These are phyloP conservation scores for Caenorhabditis sp. DNA, from an alignment of 2,888 invertebrate species.

Conservation along the genomic window DNA sequence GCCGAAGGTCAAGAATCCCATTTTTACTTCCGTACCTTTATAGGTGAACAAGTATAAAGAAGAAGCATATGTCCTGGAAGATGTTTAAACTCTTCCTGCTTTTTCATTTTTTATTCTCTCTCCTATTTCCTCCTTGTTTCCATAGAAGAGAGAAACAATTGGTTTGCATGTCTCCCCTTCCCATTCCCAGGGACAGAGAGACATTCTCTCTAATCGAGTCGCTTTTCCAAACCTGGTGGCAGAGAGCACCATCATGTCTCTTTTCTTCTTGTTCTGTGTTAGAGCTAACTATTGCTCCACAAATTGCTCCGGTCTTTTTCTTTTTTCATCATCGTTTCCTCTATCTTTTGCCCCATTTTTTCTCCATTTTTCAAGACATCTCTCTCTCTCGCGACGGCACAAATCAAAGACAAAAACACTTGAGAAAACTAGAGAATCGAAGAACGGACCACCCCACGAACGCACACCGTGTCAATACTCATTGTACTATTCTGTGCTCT, in stretches of 20 bases:
- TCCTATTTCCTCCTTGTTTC: constrained; percentile 45
- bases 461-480: constrained; percentile 25
- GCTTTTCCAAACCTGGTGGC: constrained; percentile 63
- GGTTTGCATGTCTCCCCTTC: constrained; percentile 53
- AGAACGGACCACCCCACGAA: constrained; percentile 7
- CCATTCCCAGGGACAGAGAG: constrained; percentile 34
- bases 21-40: constrained; percentile 18
- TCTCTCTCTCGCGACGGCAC: constrained; percentile 48
- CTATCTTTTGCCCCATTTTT: constrained; percentile 37
- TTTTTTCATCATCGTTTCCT: constrained; percentile 44
- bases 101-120: constrained; percentile 39
- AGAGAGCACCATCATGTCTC: constrained; percentile 48
- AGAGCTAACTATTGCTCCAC: constrained; percentile 46
- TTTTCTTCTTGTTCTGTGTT: constrained; percentile 33
- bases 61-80: constrained; percentile 33
- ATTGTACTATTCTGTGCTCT: constrained; percentile 1
- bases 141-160: constrained; percentile 61
- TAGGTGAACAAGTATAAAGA: constrained; percentile 5
- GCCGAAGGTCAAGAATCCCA: constrained; percentile 11
- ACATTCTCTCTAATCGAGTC: constrained; percentile 61
- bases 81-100: constrained; percentile 57
- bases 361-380: constrained; percentile 34
- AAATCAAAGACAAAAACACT: constrained; percentile 63
- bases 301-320: constrained; percentile 57
- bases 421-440: constrained; percentile 39